Conservation (phyloP, 1,140 invertebrate genomes). For the Limonius californicus region DNA sequence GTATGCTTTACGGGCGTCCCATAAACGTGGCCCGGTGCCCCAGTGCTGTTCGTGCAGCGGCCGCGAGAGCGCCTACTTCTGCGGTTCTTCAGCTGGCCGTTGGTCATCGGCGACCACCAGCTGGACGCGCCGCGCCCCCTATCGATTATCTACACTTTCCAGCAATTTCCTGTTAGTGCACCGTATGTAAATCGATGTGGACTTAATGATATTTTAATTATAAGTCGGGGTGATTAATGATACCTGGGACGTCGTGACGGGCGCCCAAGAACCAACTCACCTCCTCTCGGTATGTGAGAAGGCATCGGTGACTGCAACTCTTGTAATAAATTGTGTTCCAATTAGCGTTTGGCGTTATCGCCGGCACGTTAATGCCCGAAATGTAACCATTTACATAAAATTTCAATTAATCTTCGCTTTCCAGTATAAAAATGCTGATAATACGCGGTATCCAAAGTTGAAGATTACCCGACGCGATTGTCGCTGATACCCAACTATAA, state of each 20-base stretch:
- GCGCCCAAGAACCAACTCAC: neutral
- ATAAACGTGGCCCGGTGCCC: constrained; percentile 4
- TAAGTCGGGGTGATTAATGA: constrained; percentile 22
- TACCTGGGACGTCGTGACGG: constrained; percentile 6
- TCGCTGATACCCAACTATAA: neutral
- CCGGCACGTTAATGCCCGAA: neutral
- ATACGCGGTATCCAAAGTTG: neutral
- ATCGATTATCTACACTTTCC: constrained; percentile 14
- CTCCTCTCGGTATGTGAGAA: constrained; percentile 5
- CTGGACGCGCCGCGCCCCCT: constrained; percentile 2
- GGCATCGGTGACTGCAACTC: constrained; percentile 3
- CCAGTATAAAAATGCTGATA: neutral
- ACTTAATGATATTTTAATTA: constrained; percentile 27
- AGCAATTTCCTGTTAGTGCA: constrained; percentile 14
- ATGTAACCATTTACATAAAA: constrained; percentile 15
- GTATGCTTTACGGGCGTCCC: neutral
- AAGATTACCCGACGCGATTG: neutral
- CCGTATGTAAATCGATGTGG: constrained; percentile 23
- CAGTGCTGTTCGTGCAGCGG: neutral
- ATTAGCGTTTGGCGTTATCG: constrained; percentile 12
- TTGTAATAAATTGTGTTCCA: constrained; percentile 15
- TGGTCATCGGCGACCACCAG: constrained; percentile 9
- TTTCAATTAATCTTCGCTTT: constrained; percentile 6
- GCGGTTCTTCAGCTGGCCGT: constrained; percentile 17
- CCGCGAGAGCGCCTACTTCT: constrained; percentile 7